Base-by-base conservation (phyloP, 2,797 vertebrate species). In the Sebastes flavidus region DNA sequence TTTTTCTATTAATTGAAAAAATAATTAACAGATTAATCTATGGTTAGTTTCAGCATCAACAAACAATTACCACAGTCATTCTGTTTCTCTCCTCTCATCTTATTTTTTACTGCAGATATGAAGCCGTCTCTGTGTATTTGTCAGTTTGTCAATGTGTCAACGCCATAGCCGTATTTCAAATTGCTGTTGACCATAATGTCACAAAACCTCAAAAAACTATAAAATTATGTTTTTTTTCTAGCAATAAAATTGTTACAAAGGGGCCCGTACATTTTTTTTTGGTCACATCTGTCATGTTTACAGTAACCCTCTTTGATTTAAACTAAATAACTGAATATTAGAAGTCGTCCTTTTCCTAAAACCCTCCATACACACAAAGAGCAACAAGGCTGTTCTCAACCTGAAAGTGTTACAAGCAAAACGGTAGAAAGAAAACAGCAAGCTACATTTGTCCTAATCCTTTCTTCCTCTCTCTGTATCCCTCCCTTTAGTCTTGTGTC, bases 391-490 rank as follows among this genome's bases (percentile, higher is more conserved):
- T 73, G 56, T 25, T 76, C 34, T 77, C 29, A 73, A 83, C 32
- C 72, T 56, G 49, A 78, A 89, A 78, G 69, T 80, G 65, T 72
- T 73, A 38, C 78, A 83, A 83, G 77, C 75, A 88, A 89, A 89
- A 76, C 13, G 56, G 71, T 49, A 61, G 82, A 84, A 81, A 82
- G 80, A 89, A 88, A 89, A 86, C 80, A 83, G 84, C 58, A 67
- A 85, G 81, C 89, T 85, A 95, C 96, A 95, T 96, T 95, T 96
- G 95, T 93, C 93, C 96, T 97, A 96, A 97, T 98, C 95, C 96
- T 95, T 95, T 96, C 94, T 95, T 90, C 96, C 96, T 89, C 82
- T 89, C 77, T 80, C 78, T 87, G 72, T 73, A 83, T 88, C 82
- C 76, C 85, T 93, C 92, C 89, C 94, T 94, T 96, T 94, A 92